Conservation (phyloP, 1,140 invertebrate species). For the Brachionus rubens region DNA sequence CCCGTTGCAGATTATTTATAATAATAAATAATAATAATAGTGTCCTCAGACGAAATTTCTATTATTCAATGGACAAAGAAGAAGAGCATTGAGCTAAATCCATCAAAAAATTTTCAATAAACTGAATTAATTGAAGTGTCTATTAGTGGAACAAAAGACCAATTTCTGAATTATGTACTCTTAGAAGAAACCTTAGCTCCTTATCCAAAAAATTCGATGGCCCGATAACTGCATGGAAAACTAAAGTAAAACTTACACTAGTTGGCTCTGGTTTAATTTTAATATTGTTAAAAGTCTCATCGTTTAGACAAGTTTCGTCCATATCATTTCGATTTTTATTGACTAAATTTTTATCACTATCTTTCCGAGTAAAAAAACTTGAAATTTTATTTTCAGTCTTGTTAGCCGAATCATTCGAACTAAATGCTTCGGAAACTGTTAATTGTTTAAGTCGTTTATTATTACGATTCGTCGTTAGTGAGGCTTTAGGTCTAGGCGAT, state of each 20-base stretch:
- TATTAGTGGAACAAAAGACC: too few species aligned
- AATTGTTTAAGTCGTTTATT: conserved; percentile 14
- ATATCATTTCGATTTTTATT: background rate
- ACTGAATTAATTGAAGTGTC: too few species aligned
- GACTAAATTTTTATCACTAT: background rate
- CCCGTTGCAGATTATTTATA: too few species aligned
- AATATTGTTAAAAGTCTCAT: conserved; percentile 5
- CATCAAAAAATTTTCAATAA: too few species aligned
- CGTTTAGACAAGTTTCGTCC: conserved; percentile 36
- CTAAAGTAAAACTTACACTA: background rate
- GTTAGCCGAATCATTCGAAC: background rate
- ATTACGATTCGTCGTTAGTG: background rate
- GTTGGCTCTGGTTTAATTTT: background rate
- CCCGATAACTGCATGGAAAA: background rate
- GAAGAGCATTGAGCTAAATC: too few species aligned
- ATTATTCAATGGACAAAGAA: too few species aligned
- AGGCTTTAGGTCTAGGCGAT: background rate
- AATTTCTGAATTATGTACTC: too few species aligned
- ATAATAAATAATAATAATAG: too few species aligned
- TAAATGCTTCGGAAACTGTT: background rate
- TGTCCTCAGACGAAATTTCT: too few species aligned
- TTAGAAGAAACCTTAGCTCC: too few species aligned
- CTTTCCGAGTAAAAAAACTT: background rate
- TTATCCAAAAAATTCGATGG: background rate
- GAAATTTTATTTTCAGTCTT: background rate